Evolutionary conservation across 2,888 invertebrate species (phyloP), one percentile per base, ranked within the genome.

Genomic region (Leptopilina syphax): DNA sequence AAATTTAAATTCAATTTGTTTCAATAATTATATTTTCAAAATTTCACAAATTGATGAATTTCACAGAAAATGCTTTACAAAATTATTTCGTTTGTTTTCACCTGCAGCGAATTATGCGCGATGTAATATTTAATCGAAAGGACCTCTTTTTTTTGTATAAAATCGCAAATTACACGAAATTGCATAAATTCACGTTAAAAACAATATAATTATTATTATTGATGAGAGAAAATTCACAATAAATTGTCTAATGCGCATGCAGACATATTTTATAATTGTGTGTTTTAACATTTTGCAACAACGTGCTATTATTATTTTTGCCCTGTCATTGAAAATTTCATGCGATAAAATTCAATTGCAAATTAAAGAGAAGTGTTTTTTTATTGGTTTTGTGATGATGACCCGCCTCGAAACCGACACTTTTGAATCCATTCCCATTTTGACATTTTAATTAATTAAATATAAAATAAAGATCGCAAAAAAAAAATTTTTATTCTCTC

Each of bases 111-210:
- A 34, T 34, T 34, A 34, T 3, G 34, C 34, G 34, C 34, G 34
- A 34, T 34, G 9, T n/a, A 60, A 60, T n/a, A 47, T 24, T 34
- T 18, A 27, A 54, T 70, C 27, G 24, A 54, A 18, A 27, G 70
- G 70, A n/a, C 50, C 54, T 24, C 24, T 63, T 63, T 63, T 5
- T 24, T 18, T 18, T 18, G 18, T 9, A 24, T 24, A 63, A 63
- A 34, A 34, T 34, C 34, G 2, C 18, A 3, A 13, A 24, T 7
- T 82, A 80, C 66, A 84, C 81, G 79, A 85, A 85, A 82, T 84
- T 82, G 13, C 18, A 27, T 27, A 82, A 87, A 87, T 83, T 50
- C 50, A 44, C 44, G 84, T 85, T 85, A 85, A 84, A 82, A 77
- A 82, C 3, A 27, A 27, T 27, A 27, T 27, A 2, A 27, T 27